Conservation (phyloP, 2,113 vertebrate species). For the Ginglymostoma cirratum region DNA sequence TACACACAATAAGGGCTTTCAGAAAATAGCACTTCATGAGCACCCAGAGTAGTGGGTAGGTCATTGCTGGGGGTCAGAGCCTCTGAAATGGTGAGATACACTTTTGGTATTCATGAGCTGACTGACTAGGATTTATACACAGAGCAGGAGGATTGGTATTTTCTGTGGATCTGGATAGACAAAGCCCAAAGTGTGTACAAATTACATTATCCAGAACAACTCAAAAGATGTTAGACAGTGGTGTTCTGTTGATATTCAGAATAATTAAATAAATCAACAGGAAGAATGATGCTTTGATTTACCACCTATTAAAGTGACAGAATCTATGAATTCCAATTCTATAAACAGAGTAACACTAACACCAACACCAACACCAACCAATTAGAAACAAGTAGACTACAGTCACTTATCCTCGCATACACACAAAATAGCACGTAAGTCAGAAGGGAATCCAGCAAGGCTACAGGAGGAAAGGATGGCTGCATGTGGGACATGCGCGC, state of each 20-base stretch:
- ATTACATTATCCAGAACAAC: background rate
- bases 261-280: background rate
- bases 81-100: conserved; percentile 15
- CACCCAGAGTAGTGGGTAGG: background rate
- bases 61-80: conserved; percentile 27
- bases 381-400: conserved; percentile 37
- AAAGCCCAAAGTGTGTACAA: background rate
- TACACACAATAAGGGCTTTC: conserved; percentile 32
- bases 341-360: background rate
- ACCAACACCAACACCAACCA: background rate
- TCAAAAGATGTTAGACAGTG: background rate
- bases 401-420: background rate
- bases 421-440: conserved; percentile 30
- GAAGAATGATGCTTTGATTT: background rate
- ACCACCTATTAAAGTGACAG: background rate
- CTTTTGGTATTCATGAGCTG: conserved; percentile 29
- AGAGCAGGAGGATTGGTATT: conserved; percentile 23
- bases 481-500: conserved; percentile 22
- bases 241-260: background rate
- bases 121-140: conserved; percentile 25
- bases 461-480: conserved; percentile 31
- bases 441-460: background rate
- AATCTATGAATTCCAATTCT: background rate
- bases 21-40: conserved; percentile 30
- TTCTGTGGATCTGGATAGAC: conserved; percentile 2